Conservation (phyloP, 2,888 invertebrate genomes). For the Aquatica leii region DNA sequence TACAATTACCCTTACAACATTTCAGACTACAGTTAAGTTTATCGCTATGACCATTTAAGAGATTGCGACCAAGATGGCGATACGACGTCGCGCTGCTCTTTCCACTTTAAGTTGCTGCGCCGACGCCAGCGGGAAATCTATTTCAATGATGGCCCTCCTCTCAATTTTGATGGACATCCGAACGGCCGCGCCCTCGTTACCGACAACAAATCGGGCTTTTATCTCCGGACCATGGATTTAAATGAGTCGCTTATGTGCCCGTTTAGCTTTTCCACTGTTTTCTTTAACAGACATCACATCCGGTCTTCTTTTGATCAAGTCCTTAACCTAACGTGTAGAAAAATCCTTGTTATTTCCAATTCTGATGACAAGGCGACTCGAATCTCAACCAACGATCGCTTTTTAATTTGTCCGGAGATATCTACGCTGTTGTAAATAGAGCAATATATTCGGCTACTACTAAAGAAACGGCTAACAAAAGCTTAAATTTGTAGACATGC, state of each 20-base stretch:
- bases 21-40: constrained; percentile 53
- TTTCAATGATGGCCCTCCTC: constrained; percentile 60
- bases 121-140: constrained; percentile 54
- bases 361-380: constrained; percentile 35
- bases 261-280: constrained; percentile 34
- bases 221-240: constrained; percentile 45
- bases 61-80: constrained; percentile 61
- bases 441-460: constrained; percentile 33
- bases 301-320: constrained; percentile 29
- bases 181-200: constrained; percentile 59
- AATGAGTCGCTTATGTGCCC: constrained; percentile 41
- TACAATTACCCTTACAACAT: constrained; percentile 50
- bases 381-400: constrained; percentile 35
- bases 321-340: constrained; percentile 25
- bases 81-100: constrained; percentile 52
- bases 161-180: constrained; percentile 63
- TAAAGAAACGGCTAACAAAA: constrained; percentile 37
- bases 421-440: constrained; percentile 35
- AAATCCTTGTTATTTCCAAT: constrained; percentile 34
- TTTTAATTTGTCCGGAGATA: constrained; percentile 36
- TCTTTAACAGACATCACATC: constrained; percentile 34
- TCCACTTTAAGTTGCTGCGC: constrained; percentile 40
- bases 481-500: constrained; percentile 40
- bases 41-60: constrained; percentile 61
- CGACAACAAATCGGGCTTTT: constrained; percentile 39